Conservation (phyloP, 2,113 vertebrate species). For the Ictidomys tridecemlineatus region DNA sequence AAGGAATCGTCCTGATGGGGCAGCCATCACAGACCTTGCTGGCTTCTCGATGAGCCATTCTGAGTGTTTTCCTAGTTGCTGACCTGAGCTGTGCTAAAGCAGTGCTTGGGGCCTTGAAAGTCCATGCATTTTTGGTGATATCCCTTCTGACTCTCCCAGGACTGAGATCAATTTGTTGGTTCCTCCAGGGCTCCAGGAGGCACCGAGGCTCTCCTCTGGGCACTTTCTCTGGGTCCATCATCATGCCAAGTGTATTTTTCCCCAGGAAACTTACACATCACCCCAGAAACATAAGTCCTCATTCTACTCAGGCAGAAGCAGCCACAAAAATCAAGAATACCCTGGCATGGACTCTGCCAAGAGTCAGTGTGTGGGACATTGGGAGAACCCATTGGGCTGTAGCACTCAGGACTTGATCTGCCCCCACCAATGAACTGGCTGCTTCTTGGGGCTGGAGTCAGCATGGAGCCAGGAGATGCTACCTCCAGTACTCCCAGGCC, state of each 20-base stretch:
- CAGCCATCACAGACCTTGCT: background rate
- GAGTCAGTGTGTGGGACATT: too few species aligned
- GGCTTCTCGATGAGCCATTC: background rate
- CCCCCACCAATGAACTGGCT: background rate
- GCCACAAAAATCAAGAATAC: background rate
- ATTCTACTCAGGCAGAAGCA: background rate
- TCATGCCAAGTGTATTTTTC: background rate
- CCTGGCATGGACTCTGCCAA: too few species aligned
- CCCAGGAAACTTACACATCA: background rate
- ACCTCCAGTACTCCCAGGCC: too few species aligned
- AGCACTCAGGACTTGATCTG: background rate
- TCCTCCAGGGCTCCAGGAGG: background rate
- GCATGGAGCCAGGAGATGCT: background rate
- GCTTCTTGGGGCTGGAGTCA: background rate
- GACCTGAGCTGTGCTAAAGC: too few species aligned
- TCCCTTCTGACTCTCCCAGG: background rate
- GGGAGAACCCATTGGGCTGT: background rate
- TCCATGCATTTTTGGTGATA: too few species aligned
- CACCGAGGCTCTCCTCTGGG: background rate
- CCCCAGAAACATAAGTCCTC: background rate
- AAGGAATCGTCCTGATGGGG: background rate
- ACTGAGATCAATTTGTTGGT: background rate
- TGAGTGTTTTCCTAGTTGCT: background rate
- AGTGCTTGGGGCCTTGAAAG: background rate
- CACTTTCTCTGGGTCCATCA: accelerated